A percentile compares a stretch with the other conserved stretches of the same genome.
Evolutionary conservation across 2,113 vertebrate genomes (phyloP).

Genomic region (Periophthalmus modestus): DNA sequence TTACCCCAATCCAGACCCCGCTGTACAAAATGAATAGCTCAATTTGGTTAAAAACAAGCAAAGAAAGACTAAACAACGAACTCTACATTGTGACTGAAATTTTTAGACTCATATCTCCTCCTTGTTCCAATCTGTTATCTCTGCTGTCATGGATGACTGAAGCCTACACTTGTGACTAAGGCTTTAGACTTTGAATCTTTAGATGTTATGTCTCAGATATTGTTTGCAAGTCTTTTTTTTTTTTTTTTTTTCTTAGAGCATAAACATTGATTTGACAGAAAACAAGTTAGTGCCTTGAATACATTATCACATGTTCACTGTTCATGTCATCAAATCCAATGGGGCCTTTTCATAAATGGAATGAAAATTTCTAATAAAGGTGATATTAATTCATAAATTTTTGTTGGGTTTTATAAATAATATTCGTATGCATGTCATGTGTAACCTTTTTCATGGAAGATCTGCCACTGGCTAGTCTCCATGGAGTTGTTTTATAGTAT

Average conservation of each 20-base stretch:
- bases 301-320: background rate
- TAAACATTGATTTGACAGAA: slow-evolving; percentile 11
- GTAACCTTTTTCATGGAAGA: too few relatives aligned
- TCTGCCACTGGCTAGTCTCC: too few relatives aligned
- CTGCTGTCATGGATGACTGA: background rate
- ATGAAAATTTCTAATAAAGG: slow-evolving; percentile 12
- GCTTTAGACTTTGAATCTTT: background rate
- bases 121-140: background rate
- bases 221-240: background rate
- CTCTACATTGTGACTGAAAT: background rate
- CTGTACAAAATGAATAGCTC: background rate
- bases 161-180: background rate
- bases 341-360: slow-evolving; percentile 64
- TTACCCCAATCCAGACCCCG: background rate
- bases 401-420: too few relatives aligned
- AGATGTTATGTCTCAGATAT: background rate
- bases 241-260: background rate
- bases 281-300: slow-evolving; percentile 39
- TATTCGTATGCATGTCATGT: too few relatives aligned
- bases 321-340: slow-evolving; percentile 73
- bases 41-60: background rate
- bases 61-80: background rate
- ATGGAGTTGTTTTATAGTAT: too few relatives aligned
- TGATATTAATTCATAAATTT: background rate
- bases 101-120: background rate